Conservation (phyloP, 2,888 invertebrate genomes). For the Campopleginae sp. region DNA sequence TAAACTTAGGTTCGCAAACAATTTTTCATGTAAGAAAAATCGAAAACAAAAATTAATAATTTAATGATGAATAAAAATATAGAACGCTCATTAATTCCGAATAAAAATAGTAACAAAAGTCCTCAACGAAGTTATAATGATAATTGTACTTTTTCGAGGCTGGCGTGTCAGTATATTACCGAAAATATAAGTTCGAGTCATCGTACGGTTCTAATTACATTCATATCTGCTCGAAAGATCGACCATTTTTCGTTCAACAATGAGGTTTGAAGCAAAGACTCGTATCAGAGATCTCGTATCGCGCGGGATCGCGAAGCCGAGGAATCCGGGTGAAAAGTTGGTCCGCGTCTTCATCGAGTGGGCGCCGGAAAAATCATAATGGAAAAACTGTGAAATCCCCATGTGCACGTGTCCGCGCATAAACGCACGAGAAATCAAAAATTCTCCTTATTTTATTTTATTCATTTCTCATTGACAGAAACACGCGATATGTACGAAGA, state of each 20-base stretch:
- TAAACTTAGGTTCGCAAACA: no score
- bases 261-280: slow-evolving; percentile 18
- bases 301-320: background rate
- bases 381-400: slow-evolving; percentile 36
- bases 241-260: slow-evolving; percentile 21
- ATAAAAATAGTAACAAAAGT: background rate
- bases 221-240: slow-evolving; percentile 20
- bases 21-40: no score
- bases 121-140: background rate
- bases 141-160: background rate
- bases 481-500: slow-evolving; percentile 48
- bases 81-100: background rate
- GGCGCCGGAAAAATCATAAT: slow-evolving; percentile 35
- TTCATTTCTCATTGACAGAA: slow-evolving; percentile 25
- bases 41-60: no score
- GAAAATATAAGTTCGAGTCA: background rate
- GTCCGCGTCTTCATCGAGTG: slow-evolving; percentile 2
- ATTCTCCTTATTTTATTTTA: background rate
- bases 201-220: slow-evolving; percentile 10
- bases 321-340: background rate
- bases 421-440: background rate
- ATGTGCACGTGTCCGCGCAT: background rate
- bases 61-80: background rate
- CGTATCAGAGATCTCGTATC: slow-evolving; percentile 30
- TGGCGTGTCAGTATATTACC: background rate